A percentile compares a stretch with the other conserved stretches of the same genome.
These are phyloP conservation scores for Leptodactylus fallax DNA, from an alignment of 2,797 vertebrate species.

Conservation along the genomic window DNA sequence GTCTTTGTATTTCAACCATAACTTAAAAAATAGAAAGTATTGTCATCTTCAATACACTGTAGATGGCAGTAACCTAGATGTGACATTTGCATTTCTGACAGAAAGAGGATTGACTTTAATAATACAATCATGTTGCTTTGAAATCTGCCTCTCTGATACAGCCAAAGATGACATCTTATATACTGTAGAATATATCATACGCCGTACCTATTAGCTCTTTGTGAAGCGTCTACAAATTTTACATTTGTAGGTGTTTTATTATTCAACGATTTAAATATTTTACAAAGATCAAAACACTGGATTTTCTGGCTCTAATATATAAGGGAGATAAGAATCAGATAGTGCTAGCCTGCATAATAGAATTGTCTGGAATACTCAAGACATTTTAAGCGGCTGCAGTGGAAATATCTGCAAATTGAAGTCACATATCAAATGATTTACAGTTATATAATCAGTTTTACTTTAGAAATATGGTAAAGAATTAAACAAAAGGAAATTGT, in stretches of 20 bases:
- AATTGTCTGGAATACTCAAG: conserved; percentile 25
- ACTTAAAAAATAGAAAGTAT: conserved; percentile 20
- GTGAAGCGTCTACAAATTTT: conserved; percentile 44
- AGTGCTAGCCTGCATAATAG: conserved; percentile 19
- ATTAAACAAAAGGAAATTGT: too few species aligned
- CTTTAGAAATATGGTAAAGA: too few species aligned
- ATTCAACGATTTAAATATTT: conserved; percentile 56
- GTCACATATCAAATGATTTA: too few species aligned
- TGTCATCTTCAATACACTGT: conserved; percentile 51
- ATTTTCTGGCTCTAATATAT: conserved; percentile 17
- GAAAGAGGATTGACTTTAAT: conserved; percentile 55
- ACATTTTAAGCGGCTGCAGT: neutral
- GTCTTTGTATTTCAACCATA: conserved; percentile 23
- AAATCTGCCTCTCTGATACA: conserved; percentile 31
- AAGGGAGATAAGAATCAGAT: conserved; percentile 9
- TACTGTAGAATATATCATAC: conserved; percentile 39
- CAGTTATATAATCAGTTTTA: too few species aligned
- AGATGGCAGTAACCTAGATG: conserved; percentile 36
- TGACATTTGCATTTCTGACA: conserved; percentile 58
- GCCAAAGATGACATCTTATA: conserved; percentile 34
- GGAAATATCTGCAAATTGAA: too few species aligned
- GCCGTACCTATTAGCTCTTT: conserved; percentile 35
- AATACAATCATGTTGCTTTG: conserved; percentile 56
- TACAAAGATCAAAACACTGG: conserved; percentile 41
- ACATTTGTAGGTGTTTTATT: conserved; percentile 58